Conservation (phyloP, 2,113 vertebrate species). For the Hippocampus mohnikei region DNA sequence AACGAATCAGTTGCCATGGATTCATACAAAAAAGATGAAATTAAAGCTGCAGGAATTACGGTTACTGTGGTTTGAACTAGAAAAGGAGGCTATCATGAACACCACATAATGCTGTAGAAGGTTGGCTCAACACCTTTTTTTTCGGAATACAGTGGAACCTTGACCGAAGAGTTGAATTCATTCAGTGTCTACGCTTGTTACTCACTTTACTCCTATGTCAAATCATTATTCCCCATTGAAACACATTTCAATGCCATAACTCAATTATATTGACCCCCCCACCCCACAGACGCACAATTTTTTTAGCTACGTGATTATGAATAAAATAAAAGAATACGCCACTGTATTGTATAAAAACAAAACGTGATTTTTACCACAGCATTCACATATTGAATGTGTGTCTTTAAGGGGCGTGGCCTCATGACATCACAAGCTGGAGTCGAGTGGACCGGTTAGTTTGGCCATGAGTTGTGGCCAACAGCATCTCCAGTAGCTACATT, state of each 20-base stretch:
- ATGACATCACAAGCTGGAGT: neutral
- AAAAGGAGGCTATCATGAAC: neutral
- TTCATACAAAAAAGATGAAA: constrained; percentile 33
- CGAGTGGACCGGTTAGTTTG: too few species aligned
- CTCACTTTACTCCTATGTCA: neutral
- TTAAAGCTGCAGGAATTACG: neutral
- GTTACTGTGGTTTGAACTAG: neutral
- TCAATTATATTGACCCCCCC: neutral
- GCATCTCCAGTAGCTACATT: too few species aligned
- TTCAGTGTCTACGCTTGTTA: neutral
- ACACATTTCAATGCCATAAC: neutral
- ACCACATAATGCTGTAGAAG: neutral
- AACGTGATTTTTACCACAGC: too few species aligned
- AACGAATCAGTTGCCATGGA: constrained; percentile 39
- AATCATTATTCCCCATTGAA: neutral
- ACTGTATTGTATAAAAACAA: neutral
- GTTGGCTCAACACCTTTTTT: neutral
- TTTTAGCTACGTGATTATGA: neutral
- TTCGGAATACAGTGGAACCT: neutral
- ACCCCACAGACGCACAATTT: too few species aligned
- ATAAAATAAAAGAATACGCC: neutral
- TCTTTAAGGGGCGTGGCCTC: neutral
- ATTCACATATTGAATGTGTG: too few species aligned
- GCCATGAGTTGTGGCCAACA: too few species aligned
- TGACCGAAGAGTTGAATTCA: neutral